Evolutionary conservation across 2,797 vertebrate species (phyloP).

Genomic region (Acipenser oxyrinchus): DNA sequence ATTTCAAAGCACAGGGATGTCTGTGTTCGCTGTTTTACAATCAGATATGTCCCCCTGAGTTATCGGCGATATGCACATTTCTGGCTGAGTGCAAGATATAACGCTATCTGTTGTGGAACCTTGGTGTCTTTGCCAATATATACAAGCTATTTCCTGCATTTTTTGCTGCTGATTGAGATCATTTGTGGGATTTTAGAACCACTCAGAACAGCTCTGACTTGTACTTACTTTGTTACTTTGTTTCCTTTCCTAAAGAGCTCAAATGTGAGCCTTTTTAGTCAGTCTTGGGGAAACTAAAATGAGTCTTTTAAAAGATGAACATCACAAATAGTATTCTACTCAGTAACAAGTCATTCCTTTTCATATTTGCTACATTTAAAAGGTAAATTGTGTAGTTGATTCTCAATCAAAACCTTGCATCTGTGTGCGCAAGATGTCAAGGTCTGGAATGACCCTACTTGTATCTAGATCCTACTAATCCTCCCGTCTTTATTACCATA

Average conservation of each 20-base stretch:
- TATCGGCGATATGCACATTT: slow-evolving; percentile 12
- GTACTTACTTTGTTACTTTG: slow-evolving; percentile 10
- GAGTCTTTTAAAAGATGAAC: too few species aligned
- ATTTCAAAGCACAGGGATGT: too few species aligned
- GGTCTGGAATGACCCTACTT: too few species aligned
- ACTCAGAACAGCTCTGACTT: slow-evolving; percentile 27
- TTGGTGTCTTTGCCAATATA: slow-evolving; percentile 58
- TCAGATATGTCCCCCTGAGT: background rate
- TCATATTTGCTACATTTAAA: too few species aligned
- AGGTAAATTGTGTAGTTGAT: too few species aligned
- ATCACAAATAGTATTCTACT: too few species aligned
- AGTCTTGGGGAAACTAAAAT: background rate
- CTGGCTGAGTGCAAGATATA: slow-evolving; percentile 20
- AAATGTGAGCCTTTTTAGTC: background rate
- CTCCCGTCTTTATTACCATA: too few species aligned
- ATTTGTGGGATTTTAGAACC: slow-evolving; percentile 52
- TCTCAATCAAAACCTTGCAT: too few species aligned
- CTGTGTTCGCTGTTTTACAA: background rate
- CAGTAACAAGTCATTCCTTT: too few species aligned
- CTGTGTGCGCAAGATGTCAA: too few species aligned
- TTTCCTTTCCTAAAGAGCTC: background rate
- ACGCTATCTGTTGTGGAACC: slow-evolving; percentile 36
- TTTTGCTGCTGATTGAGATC: slow-evolving; percentile 50
- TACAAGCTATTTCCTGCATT: slow-evolving; percentile 58
- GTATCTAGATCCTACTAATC: too few species aligned